Conservation (phyloP, 2,888 invertebrate genomes). For the Epinotia ramella region DNA sequence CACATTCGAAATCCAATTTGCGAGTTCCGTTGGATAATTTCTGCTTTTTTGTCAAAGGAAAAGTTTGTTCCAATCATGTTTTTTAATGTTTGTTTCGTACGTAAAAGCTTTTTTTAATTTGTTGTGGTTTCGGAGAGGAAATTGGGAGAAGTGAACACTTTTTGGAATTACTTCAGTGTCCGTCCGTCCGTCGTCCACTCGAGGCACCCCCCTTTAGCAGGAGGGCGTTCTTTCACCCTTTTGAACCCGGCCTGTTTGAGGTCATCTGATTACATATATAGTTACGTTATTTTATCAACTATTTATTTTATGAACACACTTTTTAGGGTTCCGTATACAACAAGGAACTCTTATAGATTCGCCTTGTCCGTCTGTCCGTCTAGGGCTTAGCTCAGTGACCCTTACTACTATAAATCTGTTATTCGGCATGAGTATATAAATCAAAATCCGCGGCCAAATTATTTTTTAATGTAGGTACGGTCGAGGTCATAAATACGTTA, state of each 20-base stretch:
- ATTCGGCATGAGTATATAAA: no score
- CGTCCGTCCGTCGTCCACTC: neutral
- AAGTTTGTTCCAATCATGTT: conserved; percentile 40
- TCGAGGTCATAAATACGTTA: no score
- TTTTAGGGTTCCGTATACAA: no score
- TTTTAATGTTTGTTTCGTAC: conserved; percentile 31
- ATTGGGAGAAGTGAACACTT: conserved; percentile 16
- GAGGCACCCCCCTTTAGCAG: neutral
- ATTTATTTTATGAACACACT: no score
- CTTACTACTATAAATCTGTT: no score
- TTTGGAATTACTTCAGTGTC: conserved; percentile 29
- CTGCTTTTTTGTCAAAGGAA: conserved; percentile 56
- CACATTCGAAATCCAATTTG: conserved; percentile 74
- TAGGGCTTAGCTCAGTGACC: no score
- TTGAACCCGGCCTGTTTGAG: neutral
- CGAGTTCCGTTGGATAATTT: conserved; percentile 72
- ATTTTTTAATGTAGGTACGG: no score
- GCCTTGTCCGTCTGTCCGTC: no score
- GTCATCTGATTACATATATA: neutral
- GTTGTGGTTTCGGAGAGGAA: conserved; percentile 30
- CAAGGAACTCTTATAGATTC: no score
- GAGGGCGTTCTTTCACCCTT: neutral
- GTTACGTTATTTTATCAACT: no score
- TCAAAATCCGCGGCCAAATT: no score
- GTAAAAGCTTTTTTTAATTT: conserved; percentile 45